Evolutionary conservation across 2,797 vertebrate species (phyloP), one percentile per base, ranked within the genome.

Genomic region (Phalloptychus januarius): DNA sequence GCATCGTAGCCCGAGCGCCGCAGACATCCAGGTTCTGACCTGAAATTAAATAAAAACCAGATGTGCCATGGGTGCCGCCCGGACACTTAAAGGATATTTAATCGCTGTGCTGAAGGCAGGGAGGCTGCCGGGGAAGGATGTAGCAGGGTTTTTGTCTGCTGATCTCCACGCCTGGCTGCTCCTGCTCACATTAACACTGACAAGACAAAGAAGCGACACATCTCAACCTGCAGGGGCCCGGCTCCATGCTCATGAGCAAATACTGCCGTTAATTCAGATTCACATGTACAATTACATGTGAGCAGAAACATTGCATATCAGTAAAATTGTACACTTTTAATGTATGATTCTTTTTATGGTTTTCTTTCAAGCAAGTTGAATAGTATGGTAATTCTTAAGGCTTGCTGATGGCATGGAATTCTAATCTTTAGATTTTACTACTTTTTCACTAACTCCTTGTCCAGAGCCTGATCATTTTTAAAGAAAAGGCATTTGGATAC

Each of bases 101-200:
- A 87, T 89, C 79, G 48, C 3, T 42, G 70, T 13, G 80, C 86
- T 85, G 69, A 77, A 67, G 81, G 83, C 79, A 12, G 67, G 75
- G 69, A 50, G 71, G 38, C 0, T 61, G 45, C 74, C 54, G 73
- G 50, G 69, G 76, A 79, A 52, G 81, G 89, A 86, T 83, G 80
- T 28, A 44, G 82, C 63, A 40, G 74, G 78, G 74, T 86, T 80
- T 84, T 85, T 40, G 86, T 90, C 84, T 92, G 80, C 83, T 90
- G 92, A 94, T 93, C 91, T 88, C 91, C 88, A 95, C 84, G 94
- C 92, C 91, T 94, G 93, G 92, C 86, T 94, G 92, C 76, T 85
- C 90, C 84, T 90, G 87, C 91, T 94, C 93, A 93, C 90, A 94
- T 95, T 95, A 95, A 91, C 94, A 83, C 89, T 95, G 94, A 95